Percentiles rank a stretch among this genome's conserved stretches.
Evolutionary conservation across 1,140 invertebrate genomes (phyloP).

Genomic region (Acromyrmex heyeri): DNA sequence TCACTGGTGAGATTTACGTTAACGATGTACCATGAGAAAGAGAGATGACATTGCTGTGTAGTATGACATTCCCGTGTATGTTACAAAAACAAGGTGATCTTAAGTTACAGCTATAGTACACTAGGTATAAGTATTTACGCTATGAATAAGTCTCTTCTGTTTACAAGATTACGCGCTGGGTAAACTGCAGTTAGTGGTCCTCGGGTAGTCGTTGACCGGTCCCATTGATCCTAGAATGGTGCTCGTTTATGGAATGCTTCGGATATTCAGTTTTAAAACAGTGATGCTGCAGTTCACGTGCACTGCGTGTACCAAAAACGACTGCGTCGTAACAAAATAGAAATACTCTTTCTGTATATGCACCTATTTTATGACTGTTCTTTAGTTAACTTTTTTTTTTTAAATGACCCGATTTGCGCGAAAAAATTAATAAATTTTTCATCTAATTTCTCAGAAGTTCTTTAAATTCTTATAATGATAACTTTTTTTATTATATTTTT

Average conservation of each 20-base stretch:
- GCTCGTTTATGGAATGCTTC: constrained; percentile 17
- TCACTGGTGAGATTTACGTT: constrained; percentile 4
- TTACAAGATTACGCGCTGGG: constrained; percentile 22
- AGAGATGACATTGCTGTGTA: background rate
- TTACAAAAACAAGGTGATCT: constrained; percentile 4
- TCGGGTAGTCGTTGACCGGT: constrained; percentile 4
- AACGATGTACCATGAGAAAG: constrained; percentile 23
- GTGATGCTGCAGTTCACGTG: background rate
- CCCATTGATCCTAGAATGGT: constrained; percentile 16
- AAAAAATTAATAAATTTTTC: background rate
- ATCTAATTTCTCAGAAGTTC: background rate
- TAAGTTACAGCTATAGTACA: constrained; percentile 20
- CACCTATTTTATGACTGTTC: background rate
- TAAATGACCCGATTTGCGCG: background rate
- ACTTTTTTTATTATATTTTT: background rate
- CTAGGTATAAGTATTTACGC: background rate
- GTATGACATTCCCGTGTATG: background rate
- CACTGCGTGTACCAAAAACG: background rate
- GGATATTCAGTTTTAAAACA: constrained; percentile 1
- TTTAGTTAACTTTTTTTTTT: constrained; percentile 12
- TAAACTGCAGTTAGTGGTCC: constrained; percentile 16
- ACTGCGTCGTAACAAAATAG: background rate
- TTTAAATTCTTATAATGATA: background rate
- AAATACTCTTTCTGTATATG: background rate
- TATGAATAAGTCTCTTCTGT: background rate